Percentiles rank a stretch among this genome's conserved stretches.
phyloP scores from a whole-genome alignment of 92 coral and sea anemone species.

The Siderastrea radians region DNA sequence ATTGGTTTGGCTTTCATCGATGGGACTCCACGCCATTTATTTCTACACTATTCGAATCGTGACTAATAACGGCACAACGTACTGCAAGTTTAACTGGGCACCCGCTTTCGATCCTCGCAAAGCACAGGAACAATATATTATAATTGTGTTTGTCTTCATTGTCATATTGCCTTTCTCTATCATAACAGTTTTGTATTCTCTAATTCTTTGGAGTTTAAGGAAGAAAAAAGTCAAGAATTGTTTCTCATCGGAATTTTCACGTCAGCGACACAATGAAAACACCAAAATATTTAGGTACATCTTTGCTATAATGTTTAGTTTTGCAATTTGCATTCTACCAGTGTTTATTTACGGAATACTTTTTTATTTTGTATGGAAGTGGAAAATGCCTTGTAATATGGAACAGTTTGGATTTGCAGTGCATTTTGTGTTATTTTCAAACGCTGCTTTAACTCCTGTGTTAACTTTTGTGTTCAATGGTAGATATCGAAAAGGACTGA shows the following conservation, averaged over 20 bases:
- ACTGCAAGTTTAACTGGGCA: slow-evolving; percentile 16
- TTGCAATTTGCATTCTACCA: slow-evolving; percentile 58
- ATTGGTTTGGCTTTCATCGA: slow-evolving; percentile 1
- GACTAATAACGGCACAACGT: neutral
- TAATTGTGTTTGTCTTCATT: neutral
- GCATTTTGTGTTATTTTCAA: slow-evolving; percentile 50
- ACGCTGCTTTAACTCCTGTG: slow-evolving; percentile 52
- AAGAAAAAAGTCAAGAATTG: neutral
- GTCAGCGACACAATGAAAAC: neutral
- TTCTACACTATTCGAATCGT: slow-evolving; percentile 11
- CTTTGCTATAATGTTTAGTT: slow-evolving; percentile 7
- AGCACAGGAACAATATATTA: neutral
- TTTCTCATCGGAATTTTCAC: neutral
- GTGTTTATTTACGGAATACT: slow-evolving; percentile 27
- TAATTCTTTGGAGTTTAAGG: neutral
- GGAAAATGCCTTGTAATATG: slow-evolving; percentile 43
- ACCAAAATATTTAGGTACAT: too few species aligned
- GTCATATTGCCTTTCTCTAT: neutral
- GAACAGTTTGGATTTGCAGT: slow-evolving; percentile 39
- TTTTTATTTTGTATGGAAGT: slow-evolving; percentile 57
- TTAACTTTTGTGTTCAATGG: slow-evolving; percentile 47
- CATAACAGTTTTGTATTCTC: neutral
- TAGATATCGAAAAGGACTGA: slow-evolving; percentile 52
- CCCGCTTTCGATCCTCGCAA: neutral
- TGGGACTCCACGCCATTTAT: slow-evolving; percentile 1